Evolutionary conservation across 2,888 invertebrate species (phyloP).

Genomic region (Cheilosia variabilis): DNA sequence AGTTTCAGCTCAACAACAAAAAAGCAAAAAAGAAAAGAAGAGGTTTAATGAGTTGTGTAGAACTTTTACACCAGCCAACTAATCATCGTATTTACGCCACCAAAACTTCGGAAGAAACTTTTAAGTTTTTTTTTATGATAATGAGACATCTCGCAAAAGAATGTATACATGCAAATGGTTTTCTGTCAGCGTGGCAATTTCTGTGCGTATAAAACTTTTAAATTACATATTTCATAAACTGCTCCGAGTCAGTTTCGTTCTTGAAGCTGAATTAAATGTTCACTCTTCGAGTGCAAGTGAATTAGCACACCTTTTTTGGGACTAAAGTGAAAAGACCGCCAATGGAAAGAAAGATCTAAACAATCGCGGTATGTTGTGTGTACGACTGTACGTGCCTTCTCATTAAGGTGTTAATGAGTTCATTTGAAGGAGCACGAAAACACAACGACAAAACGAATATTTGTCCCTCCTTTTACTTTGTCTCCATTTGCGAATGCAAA

Average conservation of each 20-base stretch:
- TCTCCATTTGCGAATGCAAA: not conserved
- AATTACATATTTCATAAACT: not conserved
- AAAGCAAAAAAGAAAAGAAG: not conserved
- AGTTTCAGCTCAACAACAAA: not conserved
- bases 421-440: not conserved
- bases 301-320: not conserved
- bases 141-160: not conserved
- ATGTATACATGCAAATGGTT: not conserved
- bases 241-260: not conserved
- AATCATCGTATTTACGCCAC: not conserved
- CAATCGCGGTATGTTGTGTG: not conserved
- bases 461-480: too few species aligned
- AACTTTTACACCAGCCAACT: not conserved
- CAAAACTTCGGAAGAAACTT: not conserved
- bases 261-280: not conserved
- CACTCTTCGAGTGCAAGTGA: not conserved
- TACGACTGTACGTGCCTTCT: not conserved
- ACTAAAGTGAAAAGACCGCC: not conserved
- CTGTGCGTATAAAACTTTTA: not conserved
- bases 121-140: not conserved
- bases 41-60: not conserved
- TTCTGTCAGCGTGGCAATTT: not conserved
- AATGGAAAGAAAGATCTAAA: not conserved
- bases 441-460: not conserved
- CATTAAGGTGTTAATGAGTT: constrained; percentile 2